Conservation (phyloP, 1,140 invertebrate genomes). For the Arctopsyche grandis region DNA sequence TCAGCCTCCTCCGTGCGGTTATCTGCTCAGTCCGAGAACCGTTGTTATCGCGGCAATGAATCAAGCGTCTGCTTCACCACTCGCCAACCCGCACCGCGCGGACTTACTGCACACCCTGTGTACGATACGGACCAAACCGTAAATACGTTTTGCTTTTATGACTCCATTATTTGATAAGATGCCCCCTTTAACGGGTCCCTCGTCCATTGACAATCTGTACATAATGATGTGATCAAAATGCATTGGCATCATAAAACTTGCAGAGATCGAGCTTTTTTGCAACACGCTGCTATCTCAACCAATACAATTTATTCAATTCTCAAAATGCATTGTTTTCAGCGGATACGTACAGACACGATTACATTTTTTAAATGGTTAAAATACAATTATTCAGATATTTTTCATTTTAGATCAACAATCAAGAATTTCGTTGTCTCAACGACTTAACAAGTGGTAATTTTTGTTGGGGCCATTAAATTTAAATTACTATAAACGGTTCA, state of each 20-base stretch:
- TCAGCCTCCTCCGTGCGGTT: constrained; percentile 22
- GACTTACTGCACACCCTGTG: constrained; percentile 7
- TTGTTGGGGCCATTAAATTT: too few relatives aligned
- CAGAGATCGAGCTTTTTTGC: background rate
- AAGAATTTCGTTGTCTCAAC: too few relatives aligned
- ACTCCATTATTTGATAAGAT: constrained; percentile 41
- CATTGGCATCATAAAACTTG: constrained; percentile 31
- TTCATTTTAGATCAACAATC: too few relatives aligned
- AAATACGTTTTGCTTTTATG: constrained; percentile 36
- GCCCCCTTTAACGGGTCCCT: constrained; percentile 2
- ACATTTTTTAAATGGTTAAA: too few relatives aligned
- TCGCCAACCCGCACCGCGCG: background rate
- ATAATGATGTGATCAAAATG: constrained; percentile 31
- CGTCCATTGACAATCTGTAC: constrained; percentile 30
- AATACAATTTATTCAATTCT: too few relatives aligned
- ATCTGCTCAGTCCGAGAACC: constrained; percentile 33
- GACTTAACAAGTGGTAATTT: too few relatives aligned
- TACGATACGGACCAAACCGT: constrained; percentile 24
- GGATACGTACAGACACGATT: background rate
- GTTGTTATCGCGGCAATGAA: constrained; percentile 42
- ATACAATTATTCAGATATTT: too few relatives aligned
- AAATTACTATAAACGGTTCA: background rate
- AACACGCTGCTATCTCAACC: background rate
- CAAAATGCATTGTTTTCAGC: background rate
- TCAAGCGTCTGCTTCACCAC: constrained; percentile 29